These are phyloP conservation scores for Vidua chalybeata DNA, from an alignment of 2,113 vertebrate genomes.

Conservation along the genomic window DNA sequence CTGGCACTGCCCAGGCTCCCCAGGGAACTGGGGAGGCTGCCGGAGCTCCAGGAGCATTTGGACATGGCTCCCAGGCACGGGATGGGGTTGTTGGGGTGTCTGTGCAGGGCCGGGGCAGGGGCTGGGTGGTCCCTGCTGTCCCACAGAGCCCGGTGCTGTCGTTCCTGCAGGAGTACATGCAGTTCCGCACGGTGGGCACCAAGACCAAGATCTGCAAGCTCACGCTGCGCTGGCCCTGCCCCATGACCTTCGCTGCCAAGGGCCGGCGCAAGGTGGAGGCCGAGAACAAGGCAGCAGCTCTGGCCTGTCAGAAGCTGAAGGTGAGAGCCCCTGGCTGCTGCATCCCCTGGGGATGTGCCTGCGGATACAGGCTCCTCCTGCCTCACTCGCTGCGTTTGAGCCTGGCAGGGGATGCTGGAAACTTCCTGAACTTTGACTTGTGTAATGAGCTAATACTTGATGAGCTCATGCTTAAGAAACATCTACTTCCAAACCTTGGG, in stretches of 20 bases:
- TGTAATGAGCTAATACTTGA: neutral
- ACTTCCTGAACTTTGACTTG: neutral
- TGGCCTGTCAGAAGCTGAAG: constrained; percentile 94
- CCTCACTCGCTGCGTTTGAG: rapidly evolving
- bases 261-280: constrained; percentile 82
- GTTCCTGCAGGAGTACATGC: constrained; percentile 78
- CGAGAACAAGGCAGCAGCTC: constrained; percentile 85
- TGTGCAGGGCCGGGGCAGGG: neutral
- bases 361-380: neutral
- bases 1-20: neutral
- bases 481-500: rapidly evolving
- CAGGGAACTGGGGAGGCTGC: neutral
- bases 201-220: constrained; percentile 87
- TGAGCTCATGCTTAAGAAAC: neutral
- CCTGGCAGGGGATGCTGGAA: neutral
- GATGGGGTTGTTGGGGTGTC: neutral
- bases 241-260: constrained; percentile 86
- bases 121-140: neutral
- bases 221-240: constrained; percentile 87
- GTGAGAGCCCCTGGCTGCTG: constrained; percentile 45
- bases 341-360: rapidly evolving
- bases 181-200: constrained; percentile 80
- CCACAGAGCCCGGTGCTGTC: rapidly evolving
- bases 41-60: neutral
- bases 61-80: rapidly evolving